Evolutionary conservation across 2,888 invertebrate genomes (phyloP), one percentile per base, ranked within the genome.

Genomic region (Amblyjoppa fuscipennis): DNA sequence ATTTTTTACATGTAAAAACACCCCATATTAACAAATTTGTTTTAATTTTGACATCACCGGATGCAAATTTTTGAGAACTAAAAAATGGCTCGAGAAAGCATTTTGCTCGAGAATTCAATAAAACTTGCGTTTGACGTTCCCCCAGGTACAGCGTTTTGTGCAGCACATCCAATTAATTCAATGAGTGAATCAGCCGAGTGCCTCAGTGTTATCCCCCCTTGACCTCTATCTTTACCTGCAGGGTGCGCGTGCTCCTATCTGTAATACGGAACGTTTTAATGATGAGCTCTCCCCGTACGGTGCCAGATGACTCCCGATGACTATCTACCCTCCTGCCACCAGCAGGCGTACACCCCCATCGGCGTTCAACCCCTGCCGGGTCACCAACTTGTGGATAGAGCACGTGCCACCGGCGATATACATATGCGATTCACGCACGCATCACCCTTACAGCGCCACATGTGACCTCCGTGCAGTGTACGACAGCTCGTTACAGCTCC

Each of bases 261-360:
- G 56, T 83, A 59, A 84, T 83, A 59, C 81, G 85, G 80, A 86
- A 84, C 88, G 81, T 88, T 93, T 92, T 93, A 93, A 93, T 90
- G 93, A 92, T 90, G 92, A 89, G 90, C 88, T 82, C 76, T 66
- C 86, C 87, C 87, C 86, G 84, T 89, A 87, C 88, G 81, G 71
- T 83, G 85, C 91, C 94, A 93, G 93, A 94, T 93, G 93, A 94
- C 94, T 93, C 93, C 89, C 89, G 94, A 94, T 94, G 90, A 87
- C 88, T 93, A 94, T 93, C 94, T 94, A 93, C 91, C 93, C 93
- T 91, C 91, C 91, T 89, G 90, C 93, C 93, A 93, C 92, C 93
- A 91, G 90, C 92, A 92, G 93, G 92, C 93, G 91, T 70, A 34
- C 92, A 90, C 89, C 90, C 87, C 87, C 86, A 81, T 87, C 87